A percentile compares a stretch with the other conserved stretches of the same genome.
These are phyloP conservation scores for Cyprinodon diabolis DNA, from an alignment of 2,797 vertebrate species.

Conservation along the genomic window DNA sequence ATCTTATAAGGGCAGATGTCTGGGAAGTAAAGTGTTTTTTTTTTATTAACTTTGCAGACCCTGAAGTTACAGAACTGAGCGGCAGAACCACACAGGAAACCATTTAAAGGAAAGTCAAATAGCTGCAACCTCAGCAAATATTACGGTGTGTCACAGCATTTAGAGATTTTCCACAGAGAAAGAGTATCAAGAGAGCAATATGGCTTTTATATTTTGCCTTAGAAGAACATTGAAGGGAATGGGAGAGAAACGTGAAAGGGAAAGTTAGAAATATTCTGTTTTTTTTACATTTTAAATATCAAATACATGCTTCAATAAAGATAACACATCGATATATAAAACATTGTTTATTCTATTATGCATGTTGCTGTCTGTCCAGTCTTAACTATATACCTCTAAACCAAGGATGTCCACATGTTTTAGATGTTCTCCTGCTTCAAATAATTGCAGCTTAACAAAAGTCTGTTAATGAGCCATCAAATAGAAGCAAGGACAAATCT, in stretches of 20 bases:
- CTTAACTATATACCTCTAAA: not conserved
- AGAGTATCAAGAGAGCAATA: not conserved
- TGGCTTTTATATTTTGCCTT: not conserved
- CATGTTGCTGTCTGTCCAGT: not conserved
- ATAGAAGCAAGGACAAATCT: no score
- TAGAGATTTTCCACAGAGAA: not conserved
- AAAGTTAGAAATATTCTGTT: not conserved
- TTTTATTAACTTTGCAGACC: slow-evolving; percentile 11
- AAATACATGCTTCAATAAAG: not conserved
- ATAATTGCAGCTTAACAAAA: no score
- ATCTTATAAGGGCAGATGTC: slow-evolving; percentile 10
- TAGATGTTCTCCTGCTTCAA: no score
- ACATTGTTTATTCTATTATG: no score
- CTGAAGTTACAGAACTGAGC: not conserved
- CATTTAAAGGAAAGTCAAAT: not conserved
- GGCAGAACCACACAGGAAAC: slow-evolving; percentile 8
- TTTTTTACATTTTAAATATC: not conserved
- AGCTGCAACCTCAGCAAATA: not conserved
- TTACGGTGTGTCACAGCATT: slow-evolving; percentile 13
- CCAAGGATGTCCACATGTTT: no score
- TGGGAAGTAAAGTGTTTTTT: slow-evolving; percentile 16
- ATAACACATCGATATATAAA: not conserved
- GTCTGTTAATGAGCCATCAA: no score
- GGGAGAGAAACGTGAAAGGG: not conserved
- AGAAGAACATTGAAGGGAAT: not conserved